phyloP scores from a whole-genome alignment of 2,888 invertebrate genomes.

The Saturnia pavonia region DNA sequence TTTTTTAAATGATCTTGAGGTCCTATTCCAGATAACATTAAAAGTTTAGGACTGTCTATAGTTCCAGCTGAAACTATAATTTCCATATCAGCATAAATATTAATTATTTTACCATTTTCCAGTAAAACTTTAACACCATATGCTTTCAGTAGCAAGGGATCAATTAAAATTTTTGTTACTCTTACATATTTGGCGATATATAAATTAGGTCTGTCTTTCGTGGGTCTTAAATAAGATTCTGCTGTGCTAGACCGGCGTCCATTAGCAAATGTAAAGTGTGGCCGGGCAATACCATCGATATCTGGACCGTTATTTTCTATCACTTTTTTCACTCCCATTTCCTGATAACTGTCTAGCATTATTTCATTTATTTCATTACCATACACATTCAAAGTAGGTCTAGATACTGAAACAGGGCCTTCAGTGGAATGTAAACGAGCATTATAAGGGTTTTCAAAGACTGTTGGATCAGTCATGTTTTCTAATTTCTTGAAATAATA shows the following conservation, averaged over 20 bases:
- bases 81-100: slow-evolving; percentile 55
- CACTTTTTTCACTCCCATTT: slow-evolving; percentile 51
- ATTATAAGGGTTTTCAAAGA: slow-evolving; percentile 42
- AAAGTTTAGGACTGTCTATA: slow-evolving; percentile 63
- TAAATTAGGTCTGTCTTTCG: slow-evolving; percentile 54
- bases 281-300: slow-evolving; percentile 42
- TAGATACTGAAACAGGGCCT: slow-evolving; percentile 53
- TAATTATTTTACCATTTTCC: slow-evolving; percentile 40
- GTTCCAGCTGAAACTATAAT: slow-evolving; percentile 65
- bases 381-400: slow-evolving; percentile 39
- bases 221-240: slow-evolving; percentile 56
- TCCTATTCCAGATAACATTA: slow-evolving; percentile 69
- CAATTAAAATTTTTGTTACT: slow-evolving; percentile 59
- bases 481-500: slow-evolving; percentile 57
- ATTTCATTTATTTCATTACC: slow-evolving; percentile 43
- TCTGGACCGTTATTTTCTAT: slow-evolving; percentile 52
- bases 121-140: slow-evolving; percentile 56
- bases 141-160: slow-evolving; percentile 42
- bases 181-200: slow-evolving; percentile 56
- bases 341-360: slow-evolving; percentile 44
- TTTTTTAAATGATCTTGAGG: slow-evolving; percentile 51
- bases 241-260: slow-evolving; percentile 67
- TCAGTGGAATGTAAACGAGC: slow-evolving; percentile 47
- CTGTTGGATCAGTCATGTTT: slow-evolving; percentile 49
- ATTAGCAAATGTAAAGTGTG: slow-evolving; percentile 51